phyloP scores from a whole-genome alignment of 2,797 vertebrate species.

The Hippopotamyrus pictus region DNA sequence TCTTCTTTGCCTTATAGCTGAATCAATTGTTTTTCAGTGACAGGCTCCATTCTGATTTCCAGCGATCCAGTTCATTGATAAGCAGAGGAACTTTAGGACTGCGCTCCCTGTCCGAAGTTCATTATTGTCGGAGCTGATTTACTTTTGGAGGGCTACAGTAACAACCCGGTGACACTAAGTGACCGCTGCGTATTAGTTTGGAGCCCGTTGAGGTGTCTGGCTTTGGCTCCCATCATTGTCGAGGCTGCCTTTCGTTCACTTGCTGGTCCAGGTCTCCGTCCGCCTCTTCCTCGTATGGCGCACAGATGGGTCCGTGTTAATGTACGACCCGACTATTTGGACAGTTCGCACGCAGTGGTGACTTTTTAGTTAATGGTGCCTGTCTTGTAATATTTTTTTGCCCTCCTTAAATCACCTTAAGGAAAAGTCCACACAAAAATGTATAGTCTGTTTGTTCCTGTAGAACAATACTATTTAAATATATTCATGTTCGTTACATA shows the following conservation, averaged over 20 bases:
- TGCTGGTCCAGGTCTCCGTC: background rate
- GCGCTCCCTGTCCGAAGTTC: background rate
- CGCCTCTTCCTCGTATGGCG: background rate
- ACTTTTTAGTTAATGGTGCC: background rate
- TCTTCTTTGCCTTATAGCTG: background rate
- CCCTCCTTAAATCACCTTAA: background rate
- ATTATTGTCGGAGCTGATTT: constrained; percentile 21
- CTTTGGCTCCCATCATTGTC: constrained; percentile 1
- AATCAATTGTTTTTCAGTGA: background rate
- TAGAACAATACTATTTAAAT: background rate
- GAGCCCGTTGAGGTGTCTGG: background rate
- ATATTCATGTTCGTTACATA: background rate
- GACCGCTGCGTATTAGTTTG: constrained; percentile 2
- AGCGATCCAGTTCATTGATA: constrained; percentile 6
- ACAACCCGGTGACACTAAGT: background rate
- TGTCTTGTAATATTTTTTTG: constrained; percentile 1
- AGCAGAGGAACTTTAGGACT: background rate
- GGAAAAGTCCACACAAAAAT: background rate
- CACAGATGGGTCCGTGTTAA: background rate
- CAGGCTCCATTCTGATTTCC: background rate
- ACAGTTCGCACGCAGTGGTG: background rate
- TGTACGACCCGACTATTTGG: background rate
- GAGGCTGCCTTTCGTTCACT: background rate
- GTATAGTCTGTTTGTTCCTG: background rate
- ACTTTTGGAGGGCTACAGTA: background rate